Evolutionary conservation across 2,888 invertebrate genomes (phyloP).

Genomic region (Leptopilina drosophilae): DNA sequence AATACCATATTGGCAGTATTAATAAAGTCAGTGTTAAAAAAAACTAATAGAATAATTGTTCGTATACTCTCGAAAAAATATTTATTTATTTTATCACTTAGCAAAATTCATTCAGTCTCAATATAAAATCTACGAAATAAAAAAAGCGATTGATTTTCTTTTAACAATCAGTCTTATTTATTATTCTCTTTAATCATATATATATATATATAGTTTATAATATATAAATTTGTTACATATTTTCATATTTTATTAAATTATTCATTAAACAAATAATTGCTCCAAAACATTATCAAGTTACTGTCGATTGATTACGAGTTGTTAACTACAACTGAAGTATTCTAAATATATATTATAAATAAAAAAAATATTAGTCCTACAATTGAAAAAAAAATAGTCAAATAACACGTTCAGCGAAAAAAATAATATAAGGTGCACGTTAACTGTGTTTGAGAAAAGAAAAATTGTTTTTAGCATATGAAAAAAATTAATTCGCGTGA

Average conservation of each 20-base stretch:
- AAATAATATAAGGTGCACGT: constrained; percentile 1
- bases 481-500: constrained; percentile 6
- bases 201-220: no score
- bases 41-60: background rate
- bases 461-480: background rate
- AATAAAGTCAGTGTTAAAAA: constrained; percentile 30
- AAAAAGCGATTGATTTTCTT: no score
- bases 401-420: constrained; percentile 10
- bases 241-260: no score
- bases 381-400: background rate
- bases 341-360: constrained; percentile 21
- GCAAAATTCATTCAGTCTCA: no score
- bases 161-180: no score
- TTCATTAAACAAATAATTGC: no score
- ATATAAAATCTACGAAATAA: no score
- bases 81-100: no score
- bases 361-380: no score
- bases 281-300: background rate
- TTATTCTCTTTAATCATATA: no score
- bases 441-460: background rate
- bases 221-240: no score
- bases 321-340: constrained; percentile 17
- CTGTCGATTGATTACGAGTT: constrained; percentile 2
- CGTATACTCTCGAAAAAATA: constrained; percentile 12
- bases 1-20: constrained; percentile 28